Evolutionary conservation across 2,888 invertebrate genomes (phyloP), one percentile per base, ranked within the genome.

Genomic region (Polia nebulosa): DNA sequence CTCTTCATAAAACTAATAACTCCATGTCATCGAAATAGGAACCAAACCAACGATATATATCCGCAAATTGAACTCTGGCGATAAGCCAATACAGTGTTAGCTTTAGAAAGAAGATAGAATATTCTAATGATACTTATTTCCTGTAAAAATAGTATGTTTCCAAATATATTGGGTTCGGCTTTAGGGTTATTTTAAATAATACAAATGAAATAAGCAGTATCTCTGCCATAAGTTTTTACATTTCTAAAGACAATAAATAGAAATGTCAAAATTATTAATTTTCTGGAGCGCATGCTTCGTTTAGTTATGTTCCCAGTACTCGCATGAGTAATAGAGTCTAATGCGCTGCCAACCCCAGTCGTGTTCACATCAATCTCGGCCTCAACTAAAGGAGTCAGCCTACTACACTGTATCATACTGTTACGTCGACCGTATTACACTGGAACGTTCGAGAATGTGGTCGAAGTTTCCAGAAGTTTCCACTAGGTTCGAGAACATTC

Each of bases 291-390:
- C 36, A 61, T 11, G 39, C 49, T 58, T 20, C 25, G 15, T 17
- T 47, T 41, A 17, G 11, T 45, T 2, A 36, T 32, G 25, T 56
- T 52, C 11, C 56, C 4, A 32, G 17, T 7, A 27, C 36, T 58
- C 17, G 25, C 44, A 47, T 70, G 64, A 75, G 64, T 70, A 47
- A 70, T 75, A 29, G 34, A 41, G 55, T 56, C 51, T 64, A 56
- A 59, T 56, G 44, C 9, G 32, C 74, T 49, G 63, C 44, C 64
- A 74, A 45, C 22, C 7, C 15, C 75, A 59, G 45, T 41, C 63
- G 20, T 34, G 47, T 39, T 49, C 56, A 29, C 27, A 57, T 66
- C 44, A 72, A 51, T 60, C 49, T 17, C 39, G 22, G 15, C 47
- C 27, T n/a, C 25, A n/a, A 34, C 53, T 45, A 13, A n/a, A n/a